Base-by-base conservation (phyloP, 2,797 vertebrate species). In the Gastrophryne carolinensis region DNA sequence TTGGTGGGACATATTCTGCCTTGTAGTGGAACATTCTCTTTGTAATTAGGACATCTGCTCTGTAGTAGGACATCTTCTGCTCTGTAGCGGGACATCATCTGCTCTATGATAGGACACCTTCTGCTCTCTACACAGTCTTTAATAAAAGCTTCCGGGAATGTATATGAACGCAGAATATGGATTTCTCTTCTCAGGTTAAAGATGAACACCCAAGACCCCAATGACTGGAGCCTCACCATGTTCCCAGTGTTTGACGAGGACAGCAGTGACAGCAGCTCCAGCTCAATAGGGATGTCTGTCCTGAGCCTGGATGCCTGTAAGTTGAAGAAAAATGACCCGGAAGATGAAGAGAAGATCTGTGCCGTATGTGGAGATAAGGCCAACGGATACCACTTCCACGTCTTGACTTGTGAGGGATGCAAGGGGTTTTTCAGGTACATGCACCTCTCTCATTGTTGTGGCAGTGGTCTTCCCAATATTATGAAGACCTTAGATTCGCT, bases 301-400 rank as follows among this genome's bases (percentile, higher is more conserved):
- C 35, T 1, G 0, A 56, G 7, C 0, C 24, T 49, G 13, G 53
- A 2, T 0, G 3, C 5, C 12, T 2, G 61, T 1, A n/a, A n/a
- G n/a, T n/a, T n/a, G n/a, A 2, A 44, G 0, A 57, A 26, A 11
- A 12, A 61, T 2, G 79, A 80, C 23, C 50, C 13, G 0, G 32
- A 72, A 0, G 60, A 9, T 0, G 83, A 79, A 34, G 79, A 72
- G 1, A 85, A 83, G 26, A 72, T 76, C 13, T 89, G 89, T 0
- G 77, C 77, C 0, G 88, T 88, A 4, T 89, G 87, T 0, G 84
- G 87, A 15, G 85, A 90, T 79, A 75, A 30, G 0, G 89, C 88
- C 73, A 86, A 77, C 0, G 88, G 89, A 1, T 89, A 86, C 57
- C 90, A 87, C 73, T 88, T 88, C 75, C 87, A 87, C 0, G 87